Evolutionary conservation across 1,140 invertebrate genomes (phyloP), one percentile per base, ranked within the genome.

Genomic region (Aporrectodea caliginosa): DNA sequence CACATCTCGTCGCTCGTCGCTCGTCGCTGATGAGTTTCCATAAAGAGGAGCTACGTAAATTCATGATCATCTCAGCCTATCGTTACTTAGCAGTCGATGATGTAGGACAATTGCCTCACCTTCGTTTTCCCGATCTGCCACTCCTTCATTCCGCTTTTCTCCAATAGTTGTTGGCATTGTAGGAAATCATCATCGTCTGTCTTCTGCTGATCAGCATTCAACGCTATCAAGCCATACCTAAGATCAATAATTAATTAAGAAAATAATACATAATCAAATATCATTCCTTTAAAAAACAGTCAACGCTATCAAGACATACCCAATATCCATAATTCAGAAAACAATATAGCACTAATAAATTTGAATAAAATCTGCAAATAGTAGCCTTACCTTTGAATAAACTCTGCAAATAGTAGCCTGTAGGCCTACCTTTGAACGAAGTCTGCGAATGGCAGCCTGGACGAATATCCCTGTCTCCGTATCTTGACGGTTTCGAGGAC

Each of bases 101-200:
- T n/a, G n/a, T n/a, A n/a, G n/a, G n/a, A n/a, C n/a, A n/a, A n/a
- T n/a, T 29, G 1, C 33, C 29, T 82, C 68, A 85, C 84, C 79
- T 93, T 94, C 0, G 92, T 92, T 83, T 92, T 93, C 35, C 93
- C 93, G 27, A 94, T 87, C 14, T 93, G 92, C 92, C 92, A 94
- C 29, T 93, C 93, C 82, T 94, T 93, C 91, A 94, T 91, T 86
- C 92, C 92, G 0, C 94, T 84, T 69, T 92, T 90, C 22, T 93
- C 83, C 27, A 94, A 85, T 0, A 94, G 85, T 1, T 93, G 85
- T n/a, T 92, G 90, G 85, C 92, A 93, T n/a, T n/a, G n/a, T n/a
- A n/a, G n/a, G n/a, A n/a, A n/a, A n/a, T n/a, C n/a, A n/a, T n/a
- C n/a, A n/a, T n/a, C n/a, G n/a, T n/a, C n/a, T n/a, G n/a, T 29